Evolutionary conservation across 2,113 vertebrate species (phyloP).

Genomic region (Tympanuchus pallidicinctus): DNA sequence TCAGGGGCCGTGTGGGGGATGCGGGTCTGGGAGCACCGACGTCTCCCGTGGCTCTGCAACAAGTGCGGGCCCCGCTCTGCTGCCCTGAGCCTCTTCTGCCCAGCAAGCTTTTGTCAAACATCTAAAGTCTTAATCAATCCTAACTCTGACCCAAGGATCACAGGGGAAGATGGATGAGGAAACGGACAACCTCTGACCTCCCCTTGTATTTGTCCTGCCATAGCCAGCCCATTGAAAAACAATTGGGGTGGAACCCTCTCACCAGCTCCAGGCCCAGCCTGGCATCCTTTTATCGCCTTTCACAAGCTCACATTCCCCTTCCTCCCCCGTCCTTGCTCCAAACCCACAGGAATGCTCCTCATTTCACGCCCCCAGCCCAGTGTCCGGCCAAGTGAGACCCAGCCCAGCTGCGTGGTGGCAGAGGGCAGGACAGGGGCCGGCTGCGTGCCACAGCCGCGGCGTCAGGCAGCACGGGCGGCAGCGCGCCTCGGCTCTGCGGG

Average conservation of each 20-base stretch:
- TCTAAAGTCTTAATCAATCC: conserved; percentile 96
- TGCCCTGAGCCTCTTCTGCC: conserved; percentile 64
- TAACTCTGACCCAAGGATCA: conserved; percentile 83
- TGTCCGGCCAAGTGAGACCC: not conserved
- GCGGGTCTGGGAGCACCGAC: conserved; percentile 35
- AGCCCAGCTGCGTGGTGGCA: no score
- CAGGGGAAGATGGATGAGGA: conserved; percentile 93
- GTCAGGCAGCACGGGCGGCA: not conserved
- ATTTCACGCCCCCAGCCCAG: not conserved
- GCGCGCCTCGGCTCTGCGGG: not conserved
- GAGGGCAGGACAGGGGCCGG: not conserved
- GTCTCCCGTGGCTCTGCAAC: conserved; percentile 44
- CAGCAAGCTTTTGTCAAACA: conserved; percentile 86
- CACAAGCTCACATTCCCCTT: conserved; percentile 1
- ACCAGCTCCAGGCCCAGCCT: conserved; percentile 74
- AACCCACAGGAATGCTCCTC: not conserved
- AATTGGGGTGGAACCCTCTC: conserved; percentile 84
- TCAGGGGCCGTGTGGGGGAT: not conserved
- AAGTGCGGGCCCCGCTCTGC: conserved; percentile 59
- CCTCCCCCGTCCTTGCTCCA: not conserved
- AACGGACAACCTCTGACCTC: conserved; percentile 87
- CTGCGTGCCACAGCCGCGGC: conserved; percentile 3
- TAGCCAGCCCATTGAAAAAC: conserved; percentile 77
- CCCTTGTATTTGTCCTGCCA: conserved; percentile 81
- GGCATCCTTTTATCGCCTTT: conserved; percentile 53